Base-by-base conservation (phyloP, 1,140 invertebrate genomes). In the Trichogramma pretiosum region DNA sequence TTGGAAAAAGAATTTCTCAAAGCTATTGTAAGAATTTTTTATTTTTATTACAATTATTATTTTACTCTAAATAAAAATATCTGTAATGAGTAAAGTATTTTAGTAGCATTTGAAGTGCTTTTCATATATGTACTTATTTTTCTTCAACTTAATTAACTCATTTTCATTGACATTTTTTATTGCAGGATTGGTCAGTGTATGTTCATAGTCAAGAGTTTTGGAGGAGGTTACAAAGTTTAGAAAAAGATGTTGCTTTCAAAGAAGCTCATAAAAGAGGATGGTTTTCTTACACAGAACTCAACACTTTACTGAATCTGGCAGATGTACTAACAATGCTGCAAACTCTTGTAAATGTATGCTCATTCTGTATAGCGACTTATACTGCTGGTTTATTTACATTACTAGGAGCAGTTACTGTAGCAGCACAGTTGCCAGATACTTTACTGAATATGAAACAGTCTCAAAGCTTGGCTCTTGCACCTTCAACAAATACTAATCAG, bases 1-100 rank as follows among this genome's bases (percentile, higher is more conserved):
- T 71, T 94, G 37, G 93, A 97, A 77, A 76, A 81, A 41, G 81
- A 93, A 56, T 96, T 96, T 73, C 77, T 97, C 7, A 74, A 77
- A 54, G 91, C 91, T 54, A 91, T 97, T 64, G 92, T 94, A 78
- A 81, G 78, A 72, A 46, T 40, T 46, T 43, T 53, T 52, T 23
- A 36, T 28, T 24, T 11, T 28, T 39, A 47, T 42, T 50, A n/a
- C 23, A 26, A 46, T 36, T 42, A 42, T 24, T 35, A 34, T 52
- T 33, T 47, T 18, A 16, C 17, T 21, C 3, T 18, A 18, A 43
- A 14, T 21, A 4, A 32, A 14, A 32, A 19, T 10, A 11, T 32
- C 13, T n/a, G n/a, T n/a, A n/a, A n/a, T n/a, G n/a, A n/a, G n/a
- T n/a, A n/a, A n/a, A n/a, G n/a, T n/a, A n/a, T n/a, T n/a, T n/a